phyloP scores from a whole-genome alignment of 1,140 invertebrate genomes.

The Papilio dardanus region DNA sequence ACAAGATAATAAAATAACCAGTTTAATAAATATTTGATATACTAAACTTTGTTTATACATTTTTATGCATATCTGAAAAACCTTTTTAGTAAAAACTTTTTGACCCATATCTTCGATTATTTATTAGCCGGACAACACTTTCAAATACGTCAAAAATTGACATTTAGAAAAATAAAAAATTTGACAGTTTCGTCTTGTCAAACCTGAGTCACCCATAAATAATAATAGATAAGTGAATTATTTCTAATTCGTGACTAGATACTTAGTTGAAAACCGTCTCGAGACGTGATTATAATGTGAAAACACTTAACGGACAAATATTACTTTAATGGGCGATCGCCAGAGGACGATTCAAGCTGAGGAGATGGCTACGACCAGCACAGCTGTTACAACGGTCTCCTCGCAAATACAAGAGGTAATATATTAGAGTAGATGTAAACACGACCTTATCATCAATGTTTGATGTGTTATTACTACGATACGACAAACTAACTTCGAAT shows the following conservation, averaged over 20 bases:
- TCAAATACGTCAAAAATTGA: not conserved
- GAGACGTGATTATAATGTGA: conserved; percentile 59
- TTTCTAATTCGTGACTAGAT: conserved; percentile 28
- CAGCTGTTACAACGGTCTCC: conserved; percentile 68
- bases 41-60: no score
- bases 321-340: conserved; percentile 69
- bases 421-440: conserved; percentile 44
- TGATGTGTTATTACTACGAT: conserved; percentile 54
- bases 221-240: conserved; percentile 27
- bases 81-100: no score
- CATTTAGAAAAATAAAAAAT: not conserved
- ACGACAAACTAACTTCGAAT: conserved; percentile 40
- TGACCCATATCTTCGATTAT: no score
- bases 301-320: conserved; percentile 40
- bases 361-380: conserved; percentile 76
- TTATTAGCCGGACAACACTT: conserved; percentile 1
- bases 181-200: conserved; percentile 17
- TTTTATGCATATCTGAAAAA: no score
- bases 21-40: no score
- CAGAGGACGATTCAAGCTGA: conserved; percentile 50
- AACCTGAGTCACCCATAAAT: conserved; percentile 5
- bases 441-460: conserved; percentile 63
- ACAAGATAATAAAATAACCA: no score
- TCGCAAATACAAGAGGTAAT: conserved; percentile 70
- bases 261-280: conserved; percentile 12